Percentiles rank a stretch among this genome's conserved stretches.
Evolutionary conservation across 2,888 invertebrate genomes (phyloP).

Genomic region (Mythimna loreyi): DNA sequence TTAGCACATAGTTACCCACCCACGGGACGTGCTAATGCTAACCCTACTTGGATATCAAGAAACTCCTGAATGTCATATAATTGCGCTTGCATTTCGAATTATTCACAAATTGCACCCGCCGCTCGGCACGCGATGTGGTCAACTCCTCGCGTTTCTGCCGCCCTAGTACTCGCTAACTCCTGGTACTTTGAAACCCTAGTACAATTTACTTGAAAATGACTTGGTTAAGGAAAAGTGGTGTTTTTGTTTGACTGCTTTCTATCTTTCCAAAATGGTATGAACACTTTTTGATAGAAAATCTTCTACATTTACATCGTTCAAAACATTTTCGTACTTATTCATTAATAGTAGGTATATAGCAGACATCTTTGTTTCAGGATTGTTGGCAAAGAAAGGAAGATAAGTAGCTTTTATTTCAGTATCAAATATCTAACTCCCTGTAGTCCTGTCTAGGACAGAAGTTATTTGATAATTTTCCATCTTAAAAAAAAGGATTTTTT

Average conservation of each 20-base stretch:
- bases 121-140: slow-evolving; percentile 69
- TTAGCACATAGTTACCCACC: slow-evolving; percentile 54
- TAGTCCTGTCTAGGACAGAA: too few relatives aligned
- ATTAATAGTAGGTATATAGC: too few relatives aligned
- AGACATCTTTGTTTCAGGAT: too few relatives aligned
- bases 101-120: slow-evolving; percentile 64
- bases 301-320: background rate
- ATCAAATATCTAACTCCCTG: background rate
- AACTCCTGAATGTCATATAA: slow-evolving; percentile 65
- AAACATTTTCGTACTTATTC: too few relatives aligned
- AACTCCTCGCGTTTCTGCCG: slow-evolving; percentile 59
- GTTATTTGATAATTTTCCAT: too few relatives aligned
- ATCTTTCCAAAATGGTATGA: background rate
- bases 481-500: background rate
- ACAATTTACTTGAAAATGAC: slow-evolving; percentile 26
- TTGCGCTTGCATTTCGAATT: slow-evolving; percentile 61
- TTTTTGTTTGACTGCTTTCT: background rate
- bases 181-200: slow-evolving; percentile 48
- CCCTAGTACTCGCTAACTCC: slow-evolving; percentile 57
- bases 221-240: slow-evolving; percentile 5
- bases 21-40: slow-evolving; percentile 39
- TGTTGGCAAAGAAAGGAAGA: too few relatives aligned
- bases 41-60: slow-evolving; percentile 40
- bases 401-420: background rate
- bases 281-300: background rate